Conservation (phyloP, 2,797 vertebrate species). For the Crenichthys baileyi region DNA sequence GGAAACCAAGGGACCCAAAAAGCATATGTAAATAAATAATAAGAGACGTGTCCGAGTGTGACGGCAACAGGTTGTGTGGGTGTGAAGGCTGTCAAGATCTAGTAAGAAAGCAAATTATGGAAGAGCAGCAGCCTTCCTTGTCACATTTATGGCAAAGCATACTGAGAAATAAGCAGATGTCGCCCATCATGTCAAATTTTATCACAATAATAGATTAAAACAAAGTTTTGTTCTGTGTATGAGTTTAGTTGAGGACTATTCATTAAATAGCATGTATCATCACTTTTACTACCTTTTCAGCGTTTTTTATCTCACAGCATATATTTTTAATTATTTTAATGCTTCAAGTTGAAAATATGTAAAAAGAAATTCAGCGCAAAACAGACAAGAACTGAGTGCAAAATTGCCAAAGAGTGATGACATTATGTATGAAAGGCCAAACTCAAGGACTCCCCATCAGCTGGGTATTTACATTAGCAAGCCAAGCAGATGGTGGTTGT, state of each 20-base stretch:
- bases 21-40: conserved; percentile 53
- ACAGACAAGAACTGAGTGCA: not conserved
- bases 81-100: conserved; percentile 45
- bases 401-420: not conserved
- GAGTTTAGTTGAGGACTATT: not conserved
- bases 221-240: not conserved
- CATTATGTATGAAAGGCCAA: not conserved
- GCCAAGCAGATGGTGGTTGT: not conserved
- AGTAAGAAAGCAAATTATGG: conserved; percentile 44
- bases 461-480: not conserved
- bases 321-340: not conserved
- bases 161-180: not conserved
- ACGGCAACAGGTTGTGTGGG: conserved; percentile 54
- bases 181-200: not conserved
- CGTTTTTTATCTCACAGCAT: not conserved
- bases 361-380: not conserved
- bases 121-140: conserved; percentile 22
- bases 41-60: conserved; percentile 30
- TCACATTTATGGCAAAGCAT: not conserved
- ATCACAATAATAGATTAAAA: not conserved
- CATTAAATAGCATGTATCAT: not conserved
- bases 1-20: conserved; percentile 25
- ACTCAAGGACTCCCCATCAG: not conserved
- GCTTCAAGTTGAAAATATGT: not conserved
- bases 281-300: not conserved